These are phyloP conservation scores for Eudasyphora cyanicolor DNA, from an alignment of 2,888 invertebrate species.

Conservation along the genomic window DNA sequence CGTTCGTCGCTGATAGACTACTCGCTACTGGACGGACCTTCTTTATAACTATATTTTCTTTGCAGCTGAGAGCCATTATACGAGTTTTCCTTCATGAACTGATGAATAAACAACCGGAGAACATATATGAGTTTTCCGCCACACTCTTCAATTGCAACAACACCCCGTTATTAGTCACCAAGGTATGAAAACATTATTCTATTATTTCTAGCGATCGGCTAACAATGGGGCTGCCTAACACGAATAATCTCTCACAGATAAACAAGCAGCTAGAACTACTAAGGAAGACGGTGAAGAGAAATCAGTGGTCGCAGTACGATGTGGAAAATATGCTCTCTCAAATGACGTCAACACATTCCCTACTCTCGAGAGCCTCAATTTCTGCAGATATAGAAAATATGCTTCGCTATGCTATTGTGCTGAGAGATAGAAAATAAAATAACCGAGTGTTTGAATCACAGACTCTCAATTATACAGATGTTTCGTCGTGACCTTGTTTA, in stretches of 20 bases:
- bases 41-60: no score
- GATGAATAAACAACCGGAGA: constrained; percentile 68
- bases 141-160: constrained; percentile 70
- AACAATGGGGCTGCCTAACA: neutral
- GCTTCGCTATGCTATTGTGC: constrained; percentile 48
- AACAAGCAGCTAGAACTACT: constrained; percentile 48
- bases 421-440: constrained; percentile 38
- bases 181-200: constrained; percentile 58
- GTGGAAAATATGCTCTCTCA: constrained; percentile 25
- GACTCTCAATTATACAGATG: no score
- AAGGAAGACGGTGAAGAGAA: constrained; percentile 9
- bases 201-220: neutral
- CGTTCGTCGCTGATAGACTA: no score
- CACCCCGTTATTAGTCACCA: constrained; percentile 67
- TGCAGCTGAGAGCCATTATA: constrained; percentile 73
- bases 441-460: no score
- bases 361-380: constrained; percentile 37
- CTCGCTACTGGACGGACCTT: no score
- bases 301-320: constrained; percentile 32
- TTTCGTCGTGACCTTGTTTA: no score
- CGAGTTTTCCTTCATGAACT: constrained; percentile 72
- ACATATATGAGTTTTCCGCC: constrained; percentile 69
- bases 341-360: constrained; percentile 33
- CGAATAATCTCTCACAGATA: constrained; percentile 33
- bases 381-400: constrained; percentile 28